A percentile compares a stretch with the other conserved stretches of the same genome.
Evolutionary conservation across 2,888 invertebrate species (phyloP).

Genomic region (Acronicta aceris): DNA sequence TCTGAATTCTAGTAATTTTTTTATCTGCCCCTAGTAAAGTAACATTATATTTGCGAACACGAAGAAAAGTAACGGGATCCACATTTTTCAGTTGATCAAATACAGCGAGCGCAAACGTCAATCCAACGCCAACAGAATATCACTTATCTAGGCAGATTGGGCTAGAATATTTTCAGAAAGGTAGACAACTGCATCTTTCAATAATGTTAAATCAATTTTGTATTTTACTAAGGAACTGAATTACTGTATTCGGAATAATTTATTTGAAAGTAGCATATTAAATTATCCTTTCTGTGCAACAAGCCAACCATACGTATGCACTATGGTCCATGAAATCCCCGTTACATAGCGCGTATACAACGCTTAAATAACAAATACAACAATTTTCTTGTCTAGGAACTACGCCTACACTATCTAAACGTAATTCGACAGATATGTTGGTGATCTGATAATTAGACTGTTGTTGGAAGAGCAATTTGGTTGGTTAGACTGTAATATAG

Average conservation of each 20-base stretch:
- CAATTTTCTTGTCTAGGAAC: slow-evolving; percentile 65
- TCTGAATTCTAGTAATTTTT: too few species aligned
- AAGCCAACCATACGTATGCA: slow-evolving; percentile 36
- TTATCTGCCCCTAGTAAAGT: too few species aligned
- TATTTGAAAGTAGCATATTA: slow-evolving; percentile 51
- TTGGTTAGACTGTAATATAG: neutral
- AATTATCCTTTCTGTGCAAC: slow-evolving; percentile 28
- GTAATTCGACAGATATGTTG: slow-evolving; percentile 60
- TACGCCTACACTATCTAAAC: slow-evolving; percentile 71
- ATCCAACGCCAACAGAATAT: too few species aligned
- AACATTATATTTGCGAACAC: too few species aligned
- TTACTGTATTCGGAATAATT: neutral
- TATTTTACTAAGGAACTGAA: neutral
- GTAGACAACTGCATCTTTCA: too few species aligned
- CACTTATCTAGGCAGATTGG: too few species aligned
- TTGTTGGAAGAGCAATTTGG: neutral
- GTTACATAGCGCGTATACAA: slow-evolving; percentile 38
- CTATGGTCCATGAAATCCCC: slow-evolving; percentile 59
- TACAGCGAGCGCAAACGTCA: too few species aligned
- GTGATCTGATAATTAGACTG: slow-evolving; percentile 46
- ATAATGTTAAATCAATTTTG: too few species aligned
- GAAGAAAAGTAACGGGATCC: too few species aligned
- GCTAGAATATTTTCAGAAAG: too few species aligned
- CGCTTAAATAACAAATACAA: slow-evolving; percentile 54
- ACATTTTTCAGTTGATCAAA: too few species aligned